Evolutionary conservation across 2,113 vertebrate genomes (phyloP).

Genomic region (Istiophorus platypterus): DNA sequence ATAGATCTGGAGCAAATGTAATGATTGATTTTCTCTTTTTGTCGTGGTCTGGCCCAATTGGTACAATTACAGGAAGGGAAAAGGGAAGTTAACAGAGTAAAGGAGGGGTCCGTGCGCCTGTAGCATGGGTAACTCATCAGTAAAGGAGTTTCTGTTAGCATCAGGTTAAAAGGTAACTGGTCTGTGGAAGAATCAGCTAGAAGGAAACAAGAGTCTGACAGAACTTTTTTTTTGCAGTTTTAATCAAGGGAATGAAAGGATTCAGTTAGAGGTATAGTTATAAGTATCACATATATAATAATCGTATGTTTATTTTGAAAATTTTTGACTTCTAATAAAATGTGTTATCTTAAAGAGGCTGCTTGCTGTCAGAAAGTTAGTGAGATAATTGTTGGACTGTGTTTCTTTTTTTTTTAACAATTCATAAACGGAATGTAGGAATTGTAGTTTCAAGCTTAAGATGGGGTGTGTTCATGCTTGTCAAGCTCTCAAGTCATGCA

Average conservation of each 20-base stretch:
- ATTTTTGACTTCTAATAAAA: constrained; percentile 11
- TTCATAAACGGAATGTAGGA: background rate
- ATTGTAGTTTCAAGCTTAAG: background rate
- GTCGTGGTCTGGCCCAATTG: constrained; percentile 83
- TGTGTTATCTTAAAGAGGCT: constrained; percentile 49
- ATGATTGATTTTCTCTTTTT: constrained; percentile 10
- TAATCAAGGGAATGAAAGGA: constrained; percentile 54
- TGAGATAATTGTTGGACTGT: constrained; percentile 10
- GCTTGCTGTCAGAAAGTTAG: constrained; percentile 73
- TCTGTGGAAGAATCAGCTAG: constrained; percentile 42
- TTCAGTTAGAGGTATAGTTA: constrained; percentile 63
- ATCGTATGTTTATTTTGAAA: constrained; percentile 8
- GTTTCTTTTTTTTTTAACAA: background rate
- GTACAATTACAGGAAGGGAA: constrained; percentile 79
- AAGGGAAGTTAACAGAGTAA: constrained; percentile 69
- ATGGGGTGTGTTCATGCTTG: constrained; percentile 43
- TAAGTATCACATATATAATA: background rate
- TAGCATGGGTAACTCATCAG: constrained; percentile 40
- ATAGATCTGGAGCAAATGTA: constrained; percentile 5
- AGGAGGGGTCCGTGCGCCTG: constrained; percentile 56
- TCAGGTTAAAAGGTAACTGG: constrained; percentile 61
- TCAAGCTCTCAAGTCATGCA: constrained; percentile 57
- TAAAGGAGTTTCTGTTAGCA: constrained; percentile 71
- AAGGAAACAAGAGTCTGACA: constrained; percentile 39
- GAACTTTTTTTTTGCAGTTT: constrained; percentile 35